Conservation (phyloP, 2,888 invertebrate species). For the Troilus luridus region DNA sequence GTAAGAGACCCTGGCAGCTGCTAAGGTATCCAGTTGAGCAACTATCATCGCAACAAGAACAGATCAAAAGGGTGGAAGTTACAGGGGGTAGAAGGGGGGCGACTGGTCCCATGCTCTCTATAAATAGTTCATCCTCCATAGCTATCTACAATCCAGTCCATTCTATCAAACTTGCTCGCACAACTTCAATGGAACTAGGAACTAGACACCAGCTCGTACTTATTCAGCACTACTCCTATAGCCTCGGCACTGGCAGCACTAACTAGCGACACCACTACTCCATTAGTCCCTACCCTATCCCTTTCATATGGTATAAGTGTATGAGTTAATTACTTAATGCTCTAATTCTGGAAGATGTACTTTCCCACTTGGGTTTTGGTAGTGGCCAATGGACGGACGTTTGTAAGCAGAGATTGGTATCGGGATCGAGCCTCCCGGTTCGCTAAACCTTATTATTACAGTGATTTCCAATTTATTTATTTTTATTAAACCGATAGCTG, state of each 20-base stretch:
- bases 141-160: neutral
- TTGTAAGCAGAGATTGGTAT: no score
- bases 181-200: neutral
- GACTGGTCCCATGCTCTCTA: neutral
- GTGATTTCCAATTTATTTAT: no score
- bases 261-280: neutral
- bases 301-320: neutral
- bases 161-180: neutral
- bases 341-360: no score
- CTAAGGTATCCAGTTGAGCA: neutral
- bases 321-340: no score
- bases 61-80: conserved; percentile 27
- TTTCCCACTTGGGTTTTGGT: no score
- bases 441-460: no score
- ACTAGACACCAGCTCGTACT: neutral
- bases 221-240: neutral
- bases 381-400: no score
- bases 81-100: neutral
- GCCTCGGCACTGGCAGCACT: neutral
- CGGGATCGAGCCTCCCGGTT: no score
- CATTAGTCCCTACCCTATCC: neutral
- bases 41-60: neutral
- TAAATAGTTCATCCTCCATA: conserved; percentile 17
- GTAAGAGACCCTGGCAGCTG: no score
- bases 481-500: no score